Percentiles rank a stretch among this genome's conserved stretches.
phyloP scores from a whole-genome alignment of 2,888 invertebrate species.

The Nematopogon swammerdamellus region DNA sequence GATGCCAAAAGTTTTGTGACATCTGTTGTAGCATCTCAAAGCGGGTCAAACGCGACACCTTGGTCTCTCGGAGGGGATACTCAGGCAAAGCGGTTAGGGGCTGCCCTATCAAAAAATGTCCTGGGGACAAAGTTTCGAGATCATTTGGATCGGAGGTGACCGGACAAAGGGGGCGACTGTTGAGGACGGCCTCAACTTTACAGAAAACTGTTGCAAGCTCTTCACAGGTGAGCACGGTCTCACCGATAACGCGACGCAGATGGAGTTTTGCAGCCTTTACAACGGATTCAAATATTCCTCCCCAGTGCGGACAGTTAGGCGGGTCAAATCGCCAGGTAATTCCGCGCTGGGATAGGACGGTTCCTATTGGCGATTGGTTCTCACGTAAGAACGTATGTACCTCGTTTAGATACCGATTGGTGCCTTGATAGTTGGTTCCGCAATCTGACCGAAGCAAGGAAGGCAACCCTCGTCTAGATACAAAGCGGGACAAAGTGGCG shows the following conservation, averaged over 20 bases:
- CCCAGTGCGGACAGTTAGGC: constrained; percentile 1
- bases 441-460: neutral
- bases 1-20: constrained; percentile 12
- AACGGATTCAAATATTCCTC: constrained; percentile 3
- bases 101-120: constrained; percentile 4
- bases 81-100: constrained; percentile 6
- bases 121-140: neutral
- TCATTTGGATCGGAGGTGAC: constrained; percentile 4
- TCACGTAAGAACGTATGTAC: neutral
- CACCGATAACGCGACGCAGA: constrained; percentile 6
- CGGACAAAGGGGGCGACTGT: constrained; percentile 20
- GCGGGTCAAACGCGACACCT: constrained; percentile 9
- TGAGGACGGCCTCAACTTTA: constrained; percentile 20
- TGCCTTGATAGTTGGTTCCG: neutral
- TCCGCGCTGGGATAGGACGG: neutral
- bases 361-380: neutral
- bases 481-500: neutral
- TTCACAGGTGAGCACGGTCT: constrained; percentile 16
- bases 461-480: constrained; percentile 1
- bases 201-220: constrained; percentile 17
- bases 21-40: constrained; percentile 12
- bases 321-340: neutral
- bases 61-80: constrained; percentile 8
- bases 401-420: neutral
- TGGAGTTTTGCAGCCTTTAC: constrained; percentile 2